Evolutionary conservation across 2,888 invertebrate species (phyloP).

Genomic region (Gymnosoma rotundatum): DNA sequence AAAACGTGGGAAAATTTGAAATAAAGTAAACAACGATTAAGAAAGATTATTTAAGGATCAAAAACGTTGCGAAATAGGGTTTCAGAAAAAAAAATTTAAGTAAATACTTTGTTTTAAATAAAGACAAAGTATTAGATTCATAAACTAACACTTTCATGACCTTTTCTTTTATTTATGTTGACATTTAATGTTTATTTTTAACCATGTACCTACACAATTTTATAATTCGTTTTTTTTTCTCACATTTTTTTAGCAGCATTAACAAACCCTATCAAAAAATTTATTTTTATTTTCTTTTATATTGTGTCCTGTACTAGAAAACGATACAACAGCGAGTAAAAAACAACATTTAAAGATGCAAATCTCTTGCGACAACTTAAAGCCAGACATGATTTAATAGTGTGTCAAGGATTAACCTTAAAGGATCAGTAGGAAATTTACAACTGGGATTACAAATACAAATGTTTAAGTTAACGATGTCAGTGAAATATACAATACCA

Average conservation of each 20-base stretch:
- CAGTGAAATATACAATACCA: conserved; percentile 30
- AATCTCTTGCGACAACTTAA: conserved; percentile 80
- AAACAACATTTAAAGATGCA: conserved; percentile 71
- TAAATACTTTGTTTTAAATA: no score
- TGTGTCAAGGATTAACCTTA: conserved; percentile 74
- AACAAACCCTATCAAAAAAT: no score
- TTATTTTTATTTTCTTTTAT: neutral
- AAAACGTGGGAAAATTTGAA: no score
- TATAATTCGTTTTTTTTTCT: neutral
- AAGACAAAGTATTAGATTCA: no score
- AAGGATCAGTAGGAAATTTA: conserved; percentile 80
- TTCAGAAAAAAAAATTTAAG: no score
- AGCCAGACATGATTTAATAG: conserved; percentile 81
- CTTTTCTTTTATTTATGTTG: neutral
- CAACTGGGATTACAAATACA: conserved; percentile 79
- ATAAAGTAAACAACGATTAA: no score
- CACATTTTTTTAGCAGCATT: no score
- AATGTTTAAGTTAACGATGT: conserved; percentile 12
- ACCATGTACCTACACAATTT: neutral
- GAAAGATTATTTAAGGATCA: no score
- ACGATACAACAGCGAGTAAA: neutral
- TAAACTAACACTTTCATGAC: no score
- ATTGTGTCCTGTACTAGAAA: neutral
- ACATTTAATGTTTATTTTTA: neutral
- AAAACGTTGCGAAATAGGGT: no score